phyloP scores from a whole-genome alignment of 2,113 vertebrate species.

The Struthidea cinerea region DNA sequence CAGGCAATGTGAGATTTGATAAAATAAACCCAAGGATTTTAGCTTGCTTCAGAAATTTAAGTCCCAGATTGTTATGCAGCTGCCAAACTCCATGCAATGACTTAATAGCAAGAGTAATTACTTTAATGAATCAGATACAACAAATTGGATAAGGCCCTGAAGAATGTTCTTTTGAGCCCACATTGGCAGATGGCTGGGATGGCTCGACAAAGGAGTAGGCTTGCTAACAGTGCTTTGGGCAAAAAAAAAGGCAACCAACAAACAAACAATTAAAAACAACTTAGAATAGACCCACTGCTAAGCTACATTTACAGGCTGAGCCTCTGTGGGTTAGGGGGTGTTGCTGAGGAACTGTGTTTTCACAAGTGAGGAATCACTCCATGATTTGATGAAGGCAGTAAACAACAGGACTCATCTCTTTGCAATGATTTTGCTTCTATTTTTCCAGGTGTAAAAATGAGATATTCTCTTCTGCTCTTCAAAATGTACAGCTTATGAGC shows the following conservation, averaged over 20 bases:
- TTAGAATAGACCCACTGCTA: background rate
- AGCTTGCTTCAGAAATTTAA: background rate
- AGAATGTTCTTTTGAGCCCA: constrained; percentile 60
- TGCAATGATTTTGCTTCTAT: background rate
- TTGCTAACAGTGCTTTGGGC: background rate
- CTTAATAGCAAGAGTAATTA: constrained; percentile 27
- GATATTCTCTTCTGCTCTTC: background rate
- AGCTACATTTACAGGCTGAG: background rate
- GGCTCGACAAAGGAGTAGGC: constrained; percentile 24
- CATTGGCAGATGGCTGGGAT: constrained; percentile 44
- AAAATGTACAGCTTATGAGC: background rate
- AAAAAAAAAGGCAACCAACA: background rate
- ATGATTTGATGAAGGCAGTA: background rate
- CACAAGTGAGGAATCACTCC: background rate
- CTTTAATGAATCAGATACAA: constrained; percentile 54
- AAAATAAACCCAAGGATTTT: background rate
- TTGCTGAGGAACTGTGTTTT: background rate
- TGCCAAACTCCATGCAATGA: background rate
- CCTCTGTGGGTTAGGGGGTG: background rate
- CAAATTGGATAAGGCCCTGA: constrained; percentile 33
- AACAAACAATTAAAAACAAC: constrained; percentile 33
- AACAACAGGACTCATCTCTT: background rate
- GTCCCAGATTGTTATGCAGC: background rate
- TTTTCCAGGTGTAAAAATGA: constrained; percentile 18
- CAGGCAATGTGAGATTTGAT: background rate